These are phyloP conservation scores for Phaethornis superciliosus DNA, from an alignment of 2,113 vertebrate species.

Conservation along the genomic window DNA sequence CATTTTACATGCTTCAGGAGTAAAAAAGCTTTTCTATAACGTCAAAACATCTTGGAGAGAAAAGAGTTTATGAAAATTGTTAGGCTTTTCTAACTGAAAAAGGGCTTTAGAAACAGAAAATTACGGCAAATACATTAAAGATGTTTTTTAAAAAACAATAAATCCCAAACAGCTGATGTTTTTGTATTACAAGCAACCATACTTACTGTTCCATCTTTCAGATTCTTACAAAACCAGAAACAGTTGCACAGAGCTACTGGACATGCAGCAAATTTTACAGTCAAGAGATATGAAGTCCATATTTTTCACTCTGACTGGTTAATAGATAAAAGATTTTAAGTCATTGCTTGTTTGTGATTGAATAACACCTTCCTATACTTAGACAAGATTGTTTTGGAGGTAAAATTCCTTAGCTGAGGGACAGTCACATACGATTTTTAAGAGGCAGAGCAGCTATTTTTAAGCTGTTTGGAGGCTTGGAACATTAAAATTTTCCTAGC, in stretches of 20 bases:
- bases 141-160: background rate
- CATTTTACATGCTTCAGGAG: background rate
- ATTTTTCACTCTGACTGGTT: background rate
- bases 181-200: background rate
- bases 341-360: background rate
- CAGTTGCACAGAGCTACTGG: background rate
- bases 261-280: background rate
- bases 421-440: background rate
- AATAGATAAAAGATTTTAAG: background rate
- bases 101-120: background rate
- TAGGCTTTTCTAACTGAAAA: background rate
- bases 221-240: background rate
- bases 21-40: background rate
- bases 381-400: background rate
- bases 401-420: background rate
- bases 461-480: background rate
- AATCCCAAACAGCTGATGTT: background rate
- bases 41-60: background rate
- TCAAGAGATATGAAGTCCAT: background rate
- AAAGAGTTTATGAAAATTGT: background rate
- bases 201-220: background rate
- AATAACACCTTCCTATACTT: background rate
- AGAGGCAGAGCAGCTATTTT: background rate
- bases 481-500: background rate
- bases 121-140: background rate